phyloP scores from a whole-genome alignment of 2,888 invertebrate species.

The Melinaea marsaeus region DNA sequence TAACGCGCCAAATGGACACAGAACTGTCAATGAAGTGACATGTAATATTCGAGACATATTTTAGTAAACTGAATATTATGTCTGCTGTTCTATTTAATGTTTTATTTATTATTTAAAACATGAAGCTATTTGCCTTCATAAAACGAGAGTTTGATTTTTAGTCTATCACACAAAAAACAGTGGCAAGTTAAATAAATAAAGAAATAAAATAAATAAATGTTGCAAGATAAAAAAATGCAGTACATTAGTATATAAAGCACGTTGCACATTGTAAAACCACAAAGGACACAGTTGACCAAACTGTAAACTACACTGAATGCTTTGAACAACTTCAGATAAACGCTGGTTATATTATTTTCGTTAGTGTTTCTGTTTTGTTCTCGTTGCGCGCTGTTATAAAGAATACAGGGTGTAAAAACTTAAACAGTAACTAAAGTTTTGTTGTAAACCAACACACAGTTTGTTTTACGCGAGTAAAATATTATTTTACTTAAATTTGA shows the following conservation, averaged over 20 bases:
- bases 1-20: constrained; percentile 31
- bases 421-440: no score
- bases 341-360: constrained; percentile 8
- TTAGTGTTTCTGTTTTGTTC: constrained; percentile 5
- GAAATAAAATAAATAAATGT: neutral
- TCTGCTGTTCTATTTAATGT: no score
- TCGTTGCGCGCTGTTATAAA: neutral
- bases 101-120: no score
- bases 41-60: constrained; percentile 10
- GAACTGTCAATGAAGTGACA: constrained; percentile 24
- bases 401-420: neutral
- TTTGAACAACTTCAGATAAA: constrained; percentile 22
- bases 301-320: constrained; percentile 28
- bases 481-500: neutral
- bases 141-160: no score
- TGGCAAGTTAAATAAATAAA: constrained; percentile 19
- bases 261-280: neutral
- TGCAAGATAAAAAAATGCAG: neutral
- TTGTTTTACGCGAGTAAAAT: neutral
- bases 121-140: no score
- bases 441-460: no score
- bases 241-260: constrained; percentile 3
- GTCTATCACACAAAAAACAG: neutral
- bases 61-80: no score
- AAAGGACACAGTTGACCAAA: constrained; percentile 29